phyloP scores from a whole-genome alignment of 2,888 invertebrate species.

The Dasysyrphus tricinctus region DNA sequence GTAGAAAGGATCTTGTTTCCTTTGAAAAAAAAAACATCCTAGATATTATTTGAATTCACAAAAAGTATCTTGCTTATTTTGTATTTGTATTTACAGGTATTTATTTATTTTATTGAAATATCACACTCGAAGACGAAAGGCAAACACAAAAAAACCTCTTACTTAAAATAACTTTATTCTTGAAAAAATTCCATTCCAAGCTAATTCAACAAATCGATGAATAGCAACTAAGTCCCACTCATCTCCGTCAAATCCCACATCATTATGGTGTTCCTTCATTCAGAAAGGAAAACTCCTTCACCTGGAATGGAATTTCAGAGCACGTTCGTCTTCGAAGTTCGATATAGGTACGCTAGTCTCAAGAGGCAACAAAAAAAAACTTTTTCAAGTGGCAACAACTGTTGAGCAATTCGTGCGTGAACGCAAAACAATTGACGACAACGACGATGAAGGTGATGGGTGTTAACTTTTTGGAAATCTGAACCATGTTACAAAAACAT shows the following conservation, averaged over 20 bases:
- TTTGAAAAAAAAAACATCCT: not conserved
- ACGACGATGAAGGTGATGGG: not conserved
- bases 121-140: not conserved
- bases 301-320: conserved; percentile 31
- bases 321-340: conserved; percentile 18
- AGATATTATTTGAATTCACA: not conserved
- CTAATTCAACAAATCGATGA: conserved; percentile 26
- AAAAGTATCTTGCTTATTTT: not conserved
- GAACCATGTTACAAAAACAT: not conserved
- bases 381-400: conserved; percentile 19
- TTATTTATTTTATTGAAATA: not conserved
- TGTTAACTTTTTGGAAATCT: not conserved
- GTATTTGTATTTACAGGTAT: not conserved
- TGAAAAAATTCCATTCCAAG: not conserved
- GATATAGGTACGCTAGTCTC: not conserved
- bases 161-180: conserved; percentile 12
- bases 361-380: conserved; percentile 9
- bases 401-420: conserved; percentile 42
- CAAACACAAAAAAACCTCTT: not conserved
- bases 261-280: conserved; percentile 5
- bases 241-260: conserved; percentile 1
- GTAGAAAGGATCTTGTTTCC: not conserved
- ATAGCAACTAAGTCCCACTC: conserved; percentile 6
- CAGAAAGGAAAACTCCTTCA: conserved; percentile 34
- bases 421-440: conserved; percentile 29